A percentile compares a stretch with the other conserved stretches of the same genome.
Evolutionary conservation across 2,797 vertebrate species (phyloP).

Genomic region (Triplophysa bombifrons): DNA sequence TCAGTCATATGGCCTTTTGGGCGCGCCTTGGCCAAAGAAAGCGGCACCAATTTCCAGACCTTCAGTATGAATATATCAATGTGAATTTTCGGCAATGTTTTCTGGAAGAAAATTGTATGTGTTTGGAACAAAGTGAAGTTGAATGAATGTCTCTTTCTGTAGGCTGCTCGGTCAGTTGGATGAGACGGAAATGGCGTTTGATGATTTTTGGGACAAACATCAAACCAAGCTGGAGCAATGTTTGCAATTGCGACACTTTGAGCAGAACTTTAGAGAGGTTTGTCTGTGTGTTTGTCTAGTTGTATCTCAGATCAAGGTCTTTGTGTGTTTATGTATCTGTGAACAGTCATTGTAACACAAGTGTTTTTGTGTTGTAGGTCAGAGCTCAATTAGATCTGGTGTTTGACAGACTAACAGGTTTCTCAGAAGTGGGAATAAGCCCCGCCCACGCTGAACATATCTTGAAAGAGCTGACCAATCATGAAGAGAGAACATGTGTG

Average conservation of each 20-base stretch:
- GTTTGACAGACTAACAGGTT: conserved; percentile 82
- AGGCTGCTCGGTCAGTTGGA: conserved; percentile 91
- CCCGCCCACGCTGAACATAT: conserved; percentile 88
- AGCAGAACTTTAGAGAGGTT: conserved; percentile 94
- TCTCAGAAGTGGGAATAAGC: conserved; percentile 90
- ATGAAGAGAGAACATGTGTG: conserved; percentile 87
- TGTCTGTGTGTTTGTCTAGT: conserved; percentile 48
- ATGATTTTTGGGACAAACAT: conserved; percentile 95
- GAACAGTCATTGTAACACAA: neutral
- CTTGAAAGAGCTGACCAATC: conserved; percentile 83
- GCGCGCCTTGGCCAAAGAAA: no score
- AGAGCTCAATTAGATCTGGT: conserved; percentile 81
- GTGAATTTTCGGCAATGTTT: no score
- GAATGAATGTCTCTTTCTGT: conserved; percentile 12
- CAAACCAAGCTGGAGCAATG: conserved; percentile 94
- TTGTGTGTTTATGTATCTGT: neutral
- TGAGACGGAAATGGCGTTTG: conserved; percentile 92
- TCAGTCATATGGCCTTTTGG: no score
- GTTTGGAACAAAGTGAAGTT: no score
- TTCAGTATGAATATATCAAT: no score
- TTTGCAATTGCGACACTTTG: conserved; percentile 89
- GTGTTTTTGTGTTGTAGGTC: conserved; percentile 75
- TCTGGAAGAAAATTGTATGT: no score
- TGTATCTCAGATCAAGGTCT: neutral
- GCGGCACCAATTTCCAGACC: no score